phyloP scores from a whole-genome alignment of 2,113 vertebrate genomes.

The Natator depressus region DNA sequence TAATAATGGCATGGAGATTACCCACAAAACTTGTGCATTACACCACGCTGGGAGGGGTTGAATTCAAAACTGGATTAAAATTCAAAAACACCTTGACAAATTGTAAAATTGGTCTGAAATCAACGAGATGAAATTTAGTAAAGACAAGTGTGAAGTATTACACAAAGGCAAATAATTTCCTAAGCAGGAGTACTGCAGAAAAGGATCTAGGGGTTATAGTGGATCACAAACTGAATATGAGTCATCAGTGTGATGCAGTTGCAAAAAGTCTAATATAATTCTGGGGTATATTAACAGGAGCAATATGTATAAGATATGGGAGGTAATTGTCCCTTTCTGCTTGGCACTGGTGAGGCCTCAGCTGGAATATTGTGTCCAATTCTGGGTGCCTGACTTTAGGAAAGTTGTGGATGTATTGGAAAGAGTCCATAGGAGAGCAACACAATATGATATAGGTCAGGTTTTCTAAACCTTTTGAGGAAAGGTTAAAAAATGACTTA shows the following conservation, averaged over 20 bases:
- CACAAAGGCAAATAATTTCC: neutral
- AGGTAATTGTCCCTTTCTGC: neutral
- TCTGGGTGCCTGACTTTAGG: neutral
- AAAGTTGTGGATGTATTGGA: neutral
- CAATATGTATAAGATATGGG: neutral
- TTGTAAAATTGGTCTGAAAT: neutral
- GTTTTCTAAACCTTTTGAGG: too few relatives aligned
- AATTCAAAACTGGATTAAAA: neutral
- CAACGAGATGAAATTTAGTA: neutral
- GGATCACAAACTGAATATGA: neutral
- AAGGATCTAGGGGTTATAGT: neutral
- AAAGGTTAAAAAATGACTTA: too few relatives aligned
- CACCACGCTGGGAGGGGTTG: neutral
- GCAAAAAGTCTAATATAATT: neutral
- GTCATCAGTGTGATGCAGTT: neutral
- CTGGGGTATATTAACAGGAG: neutral
- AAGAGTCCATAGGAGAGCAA: neutral
- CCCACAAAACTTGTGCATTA: neutral
- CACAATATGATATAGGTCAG: too few relatives aligned
- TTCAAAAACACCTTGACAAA: too few relatives aligned
- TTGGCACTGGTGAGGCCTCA: neutral
- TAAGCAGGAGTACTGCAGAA: neutral
- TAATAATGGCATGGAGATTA: neutral
- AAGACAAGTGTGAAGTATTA: neutral
- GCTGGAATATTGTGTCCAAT: neutral